These are phyloP conservation scores for Metacarcinus magister DNA, from an alignment of 2,888 invertebrate genomes.

Conservation along the genomic window DNA sequence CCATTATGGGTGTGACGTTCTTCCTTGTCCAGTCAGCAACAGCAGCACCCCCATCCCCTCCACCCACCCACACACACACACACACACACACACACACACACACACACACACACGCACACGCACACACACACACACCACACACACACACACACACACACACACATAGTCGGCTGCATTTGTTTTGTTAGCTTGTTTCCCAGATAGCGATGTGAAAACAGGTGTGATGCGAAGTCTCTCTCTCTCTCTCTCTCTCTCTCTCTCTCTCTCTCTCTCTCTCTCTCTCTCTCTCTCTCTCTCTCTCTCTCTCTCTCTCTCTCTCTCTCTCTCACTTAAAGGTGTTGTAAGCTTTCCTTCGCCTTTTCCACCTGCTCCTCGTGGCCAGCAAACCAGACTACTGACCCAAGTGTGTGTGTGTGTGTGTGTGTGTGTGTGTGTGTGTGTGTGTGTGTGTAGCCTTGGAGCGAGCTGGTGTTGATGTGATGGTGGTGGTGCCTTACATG, in stretches of 20 bases:
- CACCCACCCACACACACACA: background rate
- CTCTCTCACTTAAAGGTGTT: constrained; percentile 18
- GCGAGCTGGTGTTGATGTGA: background rate
- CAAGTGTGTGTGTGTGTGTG: constrained; percentile 27
- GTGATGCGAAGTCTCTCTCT: background rate
- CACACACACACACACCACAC: no score
- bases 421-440: constrained; percentile 44
- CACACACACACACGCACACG: background rate
- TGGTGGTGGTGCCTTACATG: background rate
- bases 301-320: constrained; percentile 44
- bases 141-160: constrained; percentile 14
- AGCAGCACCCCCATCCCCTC: background rate
- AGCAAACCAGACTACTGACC: background rate
- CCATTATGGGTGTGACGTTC: background rate
- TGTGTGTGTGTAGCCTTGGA: background rate
- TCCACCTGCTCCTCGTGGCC: background rate
- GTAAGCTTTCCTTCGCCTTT: background rate
- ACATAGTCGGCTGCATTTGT: background rate
- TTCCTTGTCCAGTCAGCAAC: background rate
- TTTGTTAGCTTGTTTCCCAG: background rate
- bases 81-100: constrained; percentile 26
- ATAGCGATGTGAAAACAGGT: background rate
- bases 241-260: background rate
- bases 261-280: constrained; percentile 49
- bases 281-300: constrained; percentile 33